phyloP scores from a whole-genome alignment of 2,888 invertebrate genomes.

The Heliconius cydno region DNA sequence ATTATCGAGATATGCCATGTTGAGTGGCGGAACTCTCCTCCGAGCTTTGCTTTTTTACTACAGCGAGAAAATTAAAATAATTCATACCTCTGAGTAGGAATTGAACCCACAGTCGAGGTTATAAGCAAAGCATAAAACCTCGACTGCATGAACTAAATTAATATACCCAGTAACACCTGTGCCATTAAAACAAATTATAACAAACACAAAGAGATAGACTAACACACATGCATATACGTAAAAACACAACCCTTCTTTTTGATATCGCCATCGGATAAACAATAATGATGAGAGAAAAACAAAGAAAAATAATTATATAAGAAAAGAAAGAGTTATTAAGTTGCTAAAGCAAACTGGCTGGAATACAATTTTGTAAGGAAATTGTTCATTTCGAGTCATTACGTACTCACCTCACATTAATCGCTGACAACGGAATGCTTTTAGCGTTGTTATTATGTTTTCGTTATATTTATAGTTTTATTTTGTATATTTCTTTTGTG shows the following conservation, averaged over 20 bases:
- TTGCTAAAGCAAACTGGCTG: background rate
- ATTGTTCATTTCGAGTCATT: conserved; percentile 21
- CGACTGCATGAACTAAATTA: too few species aligned
- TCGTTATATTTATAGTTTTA: conserved; percentile 23
- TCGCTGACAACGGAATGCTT: conserved; percentile 32
- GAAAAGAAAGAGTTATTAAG: background rate
- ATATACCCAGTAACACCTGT: too few species aligned
- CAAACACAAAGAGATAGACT: too few species aligned
- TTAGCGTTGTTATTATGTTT: conserved; percentile 24
- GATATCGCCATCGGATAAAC: too few species aligned
- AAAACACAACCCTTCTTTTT: too few species aligned
- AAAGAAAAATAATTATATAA: background rate
- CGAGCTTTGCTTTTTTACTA: background rate
- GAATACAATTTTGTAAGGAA: conserved; percentile 18
- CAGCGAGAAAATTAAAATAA: background rate
- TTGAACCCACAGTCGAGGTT: background rate
- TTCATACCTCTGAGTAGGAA: background rate
- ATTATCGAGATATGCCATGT: background rate
- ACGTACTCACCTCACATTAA: conserved; percentile 12
- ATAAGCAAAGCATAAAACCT: too few species aligned
- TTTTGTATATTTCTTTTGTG: background rate
- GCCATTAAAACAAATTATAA: too few species aligned
- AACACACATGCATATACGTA: too few species aligned
- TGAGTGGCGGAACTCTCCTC: background rate
- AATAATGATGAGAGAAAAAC: background rate